A percentile compares a stretch with the other conserved stretches of the same genome.
These are phyloP conservation scores for Atrina japonica DNA, from an alignment of 2,888 invertebrate species.

Conservation along the genomic window DNA sequence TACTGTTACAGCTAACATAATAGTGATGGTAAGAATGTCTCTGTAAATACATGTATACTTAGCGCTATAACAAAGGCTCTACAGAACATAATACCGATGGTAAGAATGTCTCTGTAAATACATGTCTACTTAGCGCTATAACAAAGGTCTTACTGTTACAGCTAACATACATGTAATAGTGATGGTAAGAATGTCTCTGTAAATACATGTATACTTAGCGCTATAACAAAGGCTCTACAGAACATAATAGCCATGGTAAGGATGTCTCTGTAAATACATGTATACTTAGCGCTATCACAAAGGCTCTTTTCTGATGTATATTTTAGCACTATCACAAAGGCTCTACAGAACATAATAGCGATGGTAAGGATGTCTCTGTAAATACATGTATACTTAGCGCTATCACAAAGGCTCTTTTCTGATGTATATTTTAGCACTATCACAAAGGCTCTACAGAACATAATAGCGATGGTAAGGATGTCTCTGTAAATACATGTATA, in stretches of 20 bases:
- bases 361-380: constrained; percentile 82
- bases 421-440: no score
- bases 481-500: background rate
- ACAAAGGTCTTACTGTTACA: background rate
- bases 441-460: constrained; percentile 88
- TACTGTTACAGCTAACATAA: background rate
- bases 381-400: no score
- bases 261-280: background rate
- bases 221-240: constrained; percentile 87
- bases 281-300: constrained; percentile 66
- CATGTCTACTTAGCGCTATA: no score
- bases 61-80: constrained; percentile 85
- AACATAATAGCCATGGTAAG: background rate
- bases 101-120: constrained; percentile 74
- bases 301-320: constrained; percentile 88
- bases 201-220: constrained; percentile 85
- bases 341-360: constrained; percentile 90
- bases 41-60: background rate
- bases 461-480: constrained; percentile 86
- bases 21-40: background rate
- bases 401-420: no score
- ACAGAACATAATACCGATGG: constrained; percentile 85
- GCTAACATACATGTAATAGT: constrained; percentile 86
- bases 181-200: constrained; percentile 85
- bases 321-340: constrained; percentile 83